Percentiles rank a stretch among this genome's conserved stretches.
phyloP scores from a whole-genome alignment of 2,888 invertebrate species.

The Lydus trimaculatus region DNA sequence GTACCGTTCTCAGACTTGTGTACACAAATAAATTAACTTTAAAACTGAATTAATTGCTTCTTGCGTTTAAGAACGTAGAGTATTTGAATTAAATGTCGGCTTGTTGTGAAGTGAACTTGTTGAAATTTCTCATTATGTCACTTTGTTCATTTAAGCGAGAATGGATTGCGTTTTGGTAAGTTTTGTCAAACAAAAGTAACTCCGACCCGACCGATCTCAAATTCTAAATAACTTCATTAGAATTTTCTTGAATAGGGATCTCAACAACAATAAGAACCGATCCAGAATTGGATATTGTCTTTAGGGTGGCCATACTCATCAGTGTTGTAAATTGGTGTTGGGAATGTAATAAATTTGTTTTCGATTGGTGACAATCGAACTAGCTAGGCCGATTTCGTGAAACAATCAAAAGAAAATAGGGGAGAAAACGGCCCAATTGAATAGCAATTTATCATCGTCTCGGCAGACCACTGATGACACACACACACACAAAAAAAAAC shows the following conservation, averaged over 20 bases:
- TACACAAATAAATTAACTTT: constrained; percentile 63
- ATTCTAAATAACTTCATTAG: constrained; percentile 28
- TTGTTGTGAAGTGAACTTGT: constrained; percentile 54
- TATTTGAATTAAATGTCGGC: constrained; percentile 50
- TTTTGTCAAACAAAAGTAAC: constrained; percentile 26
- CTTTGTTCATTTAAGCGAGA: constrained; percentile 36
- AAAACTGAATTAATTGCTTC: constrained; percentile 62
- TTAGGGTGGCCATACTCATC: not conserved
- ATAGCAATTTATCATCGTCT: constrained; percentile 60
- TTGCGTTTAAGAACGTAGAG: constrained; percentile 55
- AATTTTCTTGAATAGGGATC: constrained; percentile 10
- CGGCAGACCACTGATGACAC: constrained; percentile 54
- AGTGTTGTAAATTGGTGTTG: not conserved
- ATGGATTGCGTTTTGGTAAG: constrained; percentile 27
- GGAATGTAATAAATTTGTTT: not conserved
- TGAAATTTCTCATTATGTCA: constrained; percentile 56
- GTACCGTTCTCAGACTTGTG: constrained; percentile 56
- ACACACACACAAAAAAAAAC: constrained; percentile 57
- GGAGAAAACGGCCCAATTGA: constrained; percentile 48
- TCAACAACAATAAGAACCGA: not conserved
- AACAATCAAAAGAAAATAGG: constrained; percentile 36
- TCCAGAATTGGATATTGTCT: not conserved
- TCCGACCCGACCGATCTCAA: constrained; percentile 20
- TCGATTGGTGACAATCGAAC: not conserved
- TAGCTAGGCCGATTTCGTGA: not conserved